These are phyloP conservation scores for Regulus satrapa DNA, from an alignment of 2,113 vertebrate species.

Conservation along the genomic window DNA sequence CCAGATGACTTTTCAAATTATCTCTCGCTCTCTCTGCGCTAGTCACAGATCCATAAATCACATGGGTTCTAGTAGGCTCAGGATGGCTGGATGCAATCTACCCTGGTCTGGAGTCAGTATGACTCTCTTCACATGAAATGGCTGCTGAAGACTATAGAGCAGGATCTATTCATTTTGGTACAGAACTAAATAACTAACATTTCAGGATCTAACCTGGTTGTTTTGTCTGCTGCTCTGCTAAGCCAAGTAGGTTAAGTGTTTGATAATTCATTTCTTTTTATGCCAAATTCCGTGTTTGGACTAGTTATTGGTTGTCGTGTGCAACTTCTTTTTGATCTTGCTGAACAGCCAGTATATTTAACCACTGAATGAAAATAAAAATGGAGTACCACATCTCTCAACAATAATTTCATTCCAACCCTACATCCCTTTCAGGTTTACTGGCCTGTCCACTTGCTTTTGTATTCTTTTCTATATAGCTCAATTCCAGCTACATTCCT, in stretches of 20 bases:
- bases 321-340: not conserved
- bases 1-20: not conserved
- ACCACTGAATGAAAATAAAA: not conserved
- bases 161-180: not conserved
- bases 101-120: not conserved
- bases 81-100: not conserved
- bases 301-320: not conserved
- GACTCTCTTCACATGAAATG: not conserved
- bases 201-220: not conserved
- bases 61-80: not conserved
- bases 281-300: not conserved
- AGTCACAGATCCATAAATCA: not conserved
- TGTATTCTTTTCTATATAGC: not conserved
- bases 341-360: not conserved
- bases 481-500: not conserved
- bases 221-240: not conserved
- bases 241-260: not conserved
- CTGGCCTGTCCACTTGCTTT: not conserved
- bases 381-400: not conserved
- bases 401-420: not conserved
- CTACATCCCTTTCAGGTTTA: not conserved
- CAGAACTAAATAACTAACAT: not conserved
- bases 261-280: not conserved
- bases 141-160: not conserved
- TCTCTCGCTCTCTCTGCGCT: not conserved